Percentiles rank a stretch among this genome's conserved stretches.
Conservation (phyloP, 2,888 invertebrate species). For the Actias luna region DNA sequence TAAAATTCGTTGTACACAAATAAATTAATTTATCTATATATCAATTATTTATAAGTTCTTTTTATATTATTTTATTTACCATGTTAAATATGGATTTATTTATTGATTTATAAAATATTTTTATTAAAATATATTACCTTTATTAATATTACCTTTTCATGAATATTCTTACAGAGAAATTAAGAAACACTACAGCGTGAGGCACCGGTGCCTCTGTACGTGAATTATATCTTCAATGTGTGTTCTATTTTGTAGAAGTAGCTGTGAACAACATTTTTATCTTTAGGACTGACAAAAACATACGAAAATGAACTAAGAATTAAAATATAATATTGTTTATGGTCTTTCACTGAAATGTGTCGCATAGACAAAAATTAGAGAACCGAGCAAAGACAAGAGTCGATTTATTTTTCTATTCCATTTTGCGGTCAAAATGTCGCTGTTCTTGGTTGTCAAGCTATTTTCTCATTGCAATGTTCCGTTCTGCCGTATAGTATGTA, state of each 20-base stretch:
- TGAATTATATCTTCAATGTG: not conserved
- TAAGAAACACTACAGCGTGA: too few relatives aligned
- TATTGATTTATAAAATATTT: too few relatives aligned
- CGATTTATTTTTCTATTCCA: constrained; percentile 67
- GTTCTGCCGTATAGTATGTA: constrained; percentile 80
- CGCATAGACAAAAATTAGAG: constrained; percentile 46
- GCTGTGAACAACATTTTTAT: not conserved
- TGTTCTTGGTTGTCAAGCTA: constrained; percentile 80
- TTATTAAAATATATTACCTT: too few relatives aligned
- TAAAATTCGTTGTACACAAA: too few relatives aligned
- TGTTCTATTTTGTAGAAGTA: not conserved
- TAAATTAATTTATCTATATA: too few relatives aligned
- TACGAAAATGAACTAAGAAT: not conserved
- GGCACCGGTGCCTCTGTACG: too few relatives aligned
- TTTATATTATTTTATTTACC: too few relatives aligned
- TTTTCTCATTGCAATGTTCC: constrained; percentile 81
- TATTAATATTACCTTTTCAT: too few relatives aligned
- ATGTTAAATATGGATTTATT: too few relatives aligned
- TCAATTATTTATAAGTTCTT: too few relatives aligned
- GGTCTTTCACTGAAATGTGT: constrained; percentile 4
- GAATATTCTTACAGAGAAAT: too few relatives aligned
- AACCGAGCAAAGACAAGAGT: constrained; percentile 44
- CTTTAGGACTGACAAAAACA: not conserved
- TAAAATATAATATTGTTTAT: constrained; percentile 19
- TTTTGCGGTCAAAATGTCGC: constrained; percentile 78